Conservation (phyloP, 92 coral and sea anemone genomes). For the Montipora capitata region DNA sequence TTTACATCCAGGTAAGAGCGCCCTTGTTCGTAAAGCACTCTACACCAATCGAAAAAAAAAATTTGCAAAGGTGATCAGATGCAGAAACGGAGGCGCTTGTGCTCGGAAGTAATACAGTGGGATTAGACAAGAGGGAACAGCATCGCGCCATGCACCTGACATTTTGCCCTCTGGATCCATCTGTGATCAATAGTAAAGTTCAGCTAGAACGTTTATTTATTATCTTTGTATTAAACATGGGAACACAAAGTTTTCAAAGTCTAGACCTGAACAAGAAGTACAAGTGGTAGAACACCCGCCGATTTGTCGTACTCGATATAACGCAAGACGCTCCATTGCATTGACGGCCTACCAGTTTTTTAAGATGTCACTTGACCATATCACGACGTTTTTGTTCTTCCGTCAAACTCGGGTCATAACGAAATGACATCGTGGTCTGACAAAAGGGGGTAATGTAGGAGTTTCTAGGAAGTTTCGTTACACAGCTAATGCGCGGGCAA, state of each 20-base stretch:
- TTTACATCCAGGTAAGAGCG: constrained; percentile 15
- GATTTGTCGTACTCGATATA: constrained; percentile 1
- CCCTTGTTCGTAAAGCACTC: constrained; percentile 12
- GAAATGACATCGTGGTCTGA: constrained; percentile 8
- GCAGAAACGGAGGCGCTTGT: constrained; percentile 20
- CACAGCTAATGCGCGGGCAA: too few species aligned
- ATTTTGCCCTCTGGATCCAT: constrained; percentile 19
- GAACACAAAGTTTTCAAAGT: constrained; percentile 5
- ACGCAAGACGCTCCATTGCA: constrained; percentile 7
- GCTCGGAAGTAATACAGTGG: constrained; percentile 16
- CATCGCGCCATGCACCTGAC: constrained; percentile 7
- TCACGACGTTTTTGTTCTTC: constrained; percentile 9
- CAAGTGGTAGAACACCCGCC: constrained; percentile 16
- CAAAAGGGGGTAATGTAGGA: not conserved
- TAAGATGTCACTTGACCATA: constrained; percentile 12
- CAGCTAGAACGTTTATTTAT: constrained; percentile 2
- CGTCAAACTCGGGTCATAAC: constrained; percentile 11
- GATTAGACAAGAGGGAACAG: constrained; percentile 21
- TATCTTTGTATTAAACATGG: not conserved
- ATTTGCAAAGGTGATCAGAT: constrained; percentile 16
- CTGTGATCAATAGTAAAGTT: not conserved
- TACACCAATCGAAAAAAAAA: constrained; percentile 15
- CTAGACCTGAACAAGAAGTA: constrained; percentile 2
- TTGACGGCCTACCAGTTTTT: constrained; percentile 5
- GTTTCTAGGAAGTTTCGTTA: too few species aligned